Evolutionary conservation across 2,888 invertebrate species (phyloP).

Genomic region (Chesias legatella): DNA sequence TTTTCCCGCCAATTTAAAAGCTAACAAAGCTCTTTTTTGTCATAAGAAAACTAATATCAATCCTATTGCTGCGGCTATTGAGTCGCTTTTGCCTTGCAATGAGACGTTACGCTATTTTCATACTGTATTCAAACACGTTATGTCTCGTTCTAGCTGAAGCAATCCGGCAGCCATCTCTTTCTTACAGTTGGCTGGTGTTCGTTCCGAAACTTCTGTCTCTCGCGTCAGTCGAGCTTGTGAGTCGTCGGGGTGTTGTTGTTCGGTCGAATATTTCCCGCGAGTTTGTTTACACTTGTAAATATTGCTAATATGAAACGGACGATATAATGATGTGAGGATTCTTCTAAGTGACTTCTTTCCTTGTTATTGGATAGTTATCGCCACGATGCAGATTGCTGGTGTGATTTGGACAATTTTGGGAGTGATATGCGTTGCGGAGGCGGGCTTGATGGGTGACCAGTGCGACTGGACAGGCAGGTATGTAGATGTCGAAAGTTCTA

Average conservation of each 20-base stretch:
- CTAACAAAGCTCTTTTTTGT: constrained; percentile 20
- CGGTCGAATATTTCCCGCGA: constrained; percentile 24
- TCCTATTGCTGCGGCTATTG: background rate
- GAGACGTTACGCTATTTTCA: background rate
- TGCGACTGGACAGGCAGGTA: constrained; percentile 87
- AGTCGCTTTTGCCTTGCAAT: constrained; percentile 6
- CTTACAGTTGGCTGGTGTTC: constrained; percentile 15
- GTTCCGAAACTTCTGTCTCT: constrained; percentile 31
- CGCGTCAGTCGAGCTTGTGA: constrained; percentile 47
- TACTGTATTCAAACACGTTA: constrained; percentile 30
- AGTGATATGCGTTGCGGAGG: constrained; percentile 67
- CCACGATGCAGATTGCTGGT: constrained; percentile 52
- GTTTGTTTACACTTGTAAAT: constrained; percentile 50
- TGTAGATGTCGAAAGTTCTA: constrained; percentile 46
- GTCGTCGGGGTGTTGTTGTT: constrained; percentile 32
- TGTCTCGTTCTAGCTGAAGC: constrained; percentile 29
- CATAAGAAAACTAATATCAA: constrained; percentile 9
- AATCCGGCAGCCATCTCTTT: constrained; percentile 49
- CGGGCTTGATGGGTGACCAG: constrained; percentile 83
- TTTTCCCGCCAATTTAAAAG: constrained; percentile 60
- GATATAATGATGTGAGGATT: constrained; percentile 47
- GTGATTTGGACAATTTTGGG: constrained; percentile 68
- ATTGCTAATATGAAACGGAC: constrained; percentile 26
- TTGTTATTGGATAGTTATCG: constrained; percentile 31
- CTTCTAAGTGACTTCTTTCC: constrained; percentile 23